A percentile compares a stretch with the other conserved stretches of the same genome.
Evolutionary conservation across 2,113 vertebrate species (phyloP).

Genomic region (Falcunculus frontatus): DNA sequence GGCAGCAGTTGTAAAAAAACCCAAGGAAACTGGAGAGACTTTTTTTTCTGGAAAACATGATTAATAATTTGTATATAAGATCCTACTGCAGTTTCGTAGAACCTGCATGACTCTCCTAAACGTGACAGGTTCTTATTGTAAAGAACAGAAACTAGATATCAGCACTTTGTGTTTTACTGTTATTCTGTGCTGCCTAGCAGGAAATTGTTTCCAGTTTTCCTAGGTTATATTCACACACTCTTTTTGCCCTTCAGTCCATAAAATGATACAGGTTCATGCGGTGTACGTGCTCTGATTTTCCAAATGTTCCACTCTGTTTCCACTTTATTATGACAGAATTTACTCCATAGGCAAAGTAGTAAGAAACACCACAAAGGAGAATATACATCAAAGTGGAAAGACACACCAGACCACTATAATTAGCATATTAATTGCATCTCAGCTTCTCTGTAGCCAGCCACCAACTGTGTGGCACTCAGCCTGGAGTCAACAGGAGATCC

Average conservation of each 20-base stretch:
- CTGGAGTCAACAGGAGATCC: not conserved
- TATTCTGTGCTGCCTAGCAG: not conserved
- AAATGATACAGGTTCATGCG: not conserved
- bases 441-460: not conserved
- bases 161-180: not conserved
- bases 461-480: not conserved
- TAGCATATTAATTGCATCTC: not conserved
- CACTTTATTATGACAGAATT: not conserved
- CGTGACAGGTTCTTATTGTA: not conserved
- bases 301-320: not conserved
- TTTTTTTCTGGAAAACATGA: not conserved
- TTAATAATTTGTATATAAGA: not conserved
- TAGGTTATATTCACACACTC: not conserved
- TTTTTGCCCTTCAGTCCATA: not conserved
- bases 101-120: not conserved
- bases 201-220: not conserved
- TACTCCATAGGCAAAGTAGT: not conserved
- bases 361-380: not conserved
- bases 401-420: not conserved
- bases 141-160: not conserved
- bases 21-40: not conserved
- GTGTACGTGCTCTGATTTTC: not conserved
- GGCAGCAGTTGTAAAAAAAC: not conserved
- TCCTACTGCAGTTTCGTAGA: not conserved
- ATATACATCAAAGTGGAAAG: conserved; percentile 18